Evolutionary conservation across 2,113 vertebrate genomes (phyloP).

Genomic region (Hemibagrus wyckioides): DNA sequence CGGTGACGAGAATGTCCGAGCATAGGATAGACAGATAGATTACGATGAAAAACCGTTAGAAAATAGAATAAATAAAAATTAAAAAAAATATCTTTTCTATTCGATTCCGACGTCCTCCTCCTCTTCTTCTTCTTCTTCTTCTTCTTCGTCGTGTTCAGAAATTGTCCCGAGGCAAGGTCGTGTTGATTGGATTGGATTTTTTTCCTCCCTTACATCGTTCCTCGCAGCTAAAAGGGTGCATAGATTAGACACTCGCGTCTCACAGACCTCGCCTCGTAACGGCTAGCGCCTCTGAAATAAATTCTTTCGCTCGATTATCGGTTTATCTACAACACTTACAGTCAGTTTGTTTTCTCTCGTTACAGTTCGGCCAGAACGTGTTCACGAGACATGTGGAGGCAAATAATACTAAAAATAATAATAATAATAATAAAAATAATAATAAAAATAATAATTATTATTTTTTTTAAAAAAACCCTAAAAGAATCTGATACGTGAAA

Average conservation of each 20-base stretch:
- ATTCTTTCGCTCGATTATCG: slow-evolving; percentile 49
- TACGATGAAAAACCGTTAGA: slow-evolving; percentile 86
- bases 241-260: slow-evolving; percentile 77
- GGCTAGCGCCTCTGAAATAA: slow-evolving; percentile 64
- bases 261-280: slow-evolving; percentile 69
- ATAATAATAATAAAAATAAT: no score
- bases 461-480: slow-evolving; percentile 62
- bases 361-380: slow-evolving; percentile 83
- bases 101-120: slow-evolving; percentile 70
- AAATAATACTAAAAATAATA: slow-evolving; percentile 57
- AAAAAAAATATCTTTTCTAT: slow-evolving; percentile 83
- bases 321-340: slow-evolving; percentile 74
- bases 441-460: no score
- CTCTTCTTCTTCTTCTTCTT: slow-evolving; percentile 67
- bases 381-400: slow-evolving; percentile 65
- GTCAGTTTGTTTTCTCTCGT: slow-evolving; percentile 64
- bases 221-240: slow-evolving; percentile 85
- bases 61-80: slow-evolving; percentile 99
- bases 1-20: slow-evolving; percentile 60
- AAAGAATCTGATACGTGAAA: slow-evolving; percentile 56
- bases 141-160: no score
- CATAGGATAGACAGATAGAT: slow-evolving; percentile 68
- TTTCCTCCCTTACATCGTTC: slow-evolving; percentile 61
- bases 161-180: slow-evolving; percentile 70
- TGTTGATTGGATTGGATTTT: slow-evolving; percentile 62